These are phyloP conservation scores for Catocala fraxini DNA, from an alignment of 2,888 invertebrate species.

Conservation along the genomic window DNA sequence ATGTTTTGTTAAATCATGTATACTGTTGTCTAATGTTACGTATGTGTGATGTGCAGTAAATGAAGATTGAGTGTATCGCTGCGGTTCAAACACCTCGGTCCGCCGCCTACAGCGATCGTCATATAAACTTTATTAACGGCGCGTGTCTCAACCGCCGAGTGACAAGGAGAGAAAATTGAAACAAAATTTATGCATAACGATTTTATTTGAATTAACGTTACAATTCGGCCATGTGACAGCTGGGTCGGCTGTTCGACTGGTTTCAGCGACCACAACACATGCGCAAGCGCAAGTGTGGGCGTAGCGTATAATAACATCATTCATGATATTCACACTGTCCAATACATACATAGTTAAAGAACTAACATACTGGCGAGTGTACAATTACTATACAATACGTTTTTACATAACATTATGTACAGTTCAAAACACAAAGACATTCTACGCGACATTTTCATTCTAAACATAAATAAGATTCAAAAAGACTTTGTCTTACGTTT, in stretches of 20 bases:
- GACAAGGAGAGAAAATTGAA: slow-evolving; percentile 4
- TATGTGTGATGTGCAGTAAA: slow-evolving; percentile 6
- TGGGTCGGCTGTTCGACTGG: background rate
- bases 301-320: background rate
- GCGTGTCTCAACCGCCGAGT: slow-evolving; percentile 5
- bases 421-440: too few species aligned
- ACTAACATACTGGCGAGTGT: background rate
- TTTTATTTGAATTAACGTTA: slow-evolving; percentile 11
- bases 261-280: background rate
- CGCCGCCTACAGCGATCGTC: slow-evolving; percentile 8
- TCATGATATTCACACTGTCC: slow-evolving; percentile 1
- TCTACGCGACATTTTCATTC: too few species aligned
- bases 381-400: background rate
- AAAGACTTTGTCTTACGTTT: too few species aligned
- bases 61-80: slow-evolving; percentile 5
- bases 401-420: background rate
- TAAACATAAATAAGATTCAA: too few species aligned
- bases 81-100: slow-evolving; percentile 18
- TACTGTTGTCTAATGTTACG: slow-evolving; percentile 3
- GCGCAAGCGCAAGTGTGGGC: background rate
- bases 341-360: background rate
- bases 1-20: background rate
- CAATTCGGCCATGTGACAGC: slow-evolving; percentile 1
- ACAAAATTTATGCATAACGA: slow-evolving; percentile 7
- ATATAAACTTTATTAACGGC: slow-evolving; percentile 9